Conservation (phyloP, 37 sponge, comb jelly and placozoan genomes). For the Petrosia ficiformis region DNA sequence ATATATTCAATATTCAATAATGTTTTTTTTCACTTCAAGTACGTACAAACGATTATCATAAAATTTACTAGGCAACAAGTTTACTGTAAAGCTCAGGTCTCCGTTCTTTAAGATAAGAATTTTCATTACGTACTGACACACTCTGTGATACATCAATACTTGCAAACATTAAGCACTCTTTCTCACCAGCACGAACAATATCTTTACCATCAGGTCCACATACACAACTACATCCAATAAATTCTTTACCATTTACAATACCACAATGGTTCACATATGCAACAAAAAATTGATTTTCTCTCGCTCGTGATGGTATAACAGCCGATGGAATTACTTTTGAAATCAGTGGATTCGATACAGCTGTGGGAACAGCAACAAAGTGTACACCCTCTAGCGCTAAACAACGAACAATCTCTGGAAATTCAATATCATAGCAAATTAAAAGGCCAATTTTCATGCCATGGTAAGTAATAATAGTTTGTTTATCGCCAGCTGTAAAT, state of each 20-base stretch:
- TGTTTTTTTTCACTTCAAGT: too few species aligned
- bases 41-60: too few species aligned
- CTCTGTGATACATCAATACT: neutral
- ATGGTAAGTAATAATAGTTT: conserved; percentile 27
- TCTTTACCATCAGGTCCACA: conserved; percentile 28
- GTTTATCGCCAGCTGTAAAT: conserved; percentile 33
- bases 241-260: neutral
- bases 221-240: conserved; percentile 13
- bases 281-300: conserved; percentile 43
- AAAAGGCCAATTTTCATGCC: conserved; percentile 59
- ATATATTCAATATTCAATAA: too few species aligned
- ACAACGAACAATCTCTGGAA: conserved; percentile 37
- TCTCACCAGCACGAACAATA: neutral
- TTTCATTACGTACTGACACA: neutral
- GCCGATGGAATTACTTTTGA: neutral
- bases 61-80: too few species aligned
- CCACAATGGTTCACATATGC: conserved; percentile 52
- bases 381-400: conserved; percentile 43
- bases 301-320: conserved; percentile 1
- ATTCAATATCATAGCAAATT: conserved; percentile 62
- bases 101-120: conserved; percentile 3
- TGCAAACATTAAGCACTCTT: conserved; percentile 27
- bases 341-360: conserved; percentile 3
- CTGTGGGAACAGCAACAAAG: conserved; percentile 34
- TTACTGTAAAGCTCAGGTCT: conserved; percentile 46